Evolutionary conservation across 2,797 vertebrate species (phyloP).

Genomic region (Silurus aristotelis): DNA sequence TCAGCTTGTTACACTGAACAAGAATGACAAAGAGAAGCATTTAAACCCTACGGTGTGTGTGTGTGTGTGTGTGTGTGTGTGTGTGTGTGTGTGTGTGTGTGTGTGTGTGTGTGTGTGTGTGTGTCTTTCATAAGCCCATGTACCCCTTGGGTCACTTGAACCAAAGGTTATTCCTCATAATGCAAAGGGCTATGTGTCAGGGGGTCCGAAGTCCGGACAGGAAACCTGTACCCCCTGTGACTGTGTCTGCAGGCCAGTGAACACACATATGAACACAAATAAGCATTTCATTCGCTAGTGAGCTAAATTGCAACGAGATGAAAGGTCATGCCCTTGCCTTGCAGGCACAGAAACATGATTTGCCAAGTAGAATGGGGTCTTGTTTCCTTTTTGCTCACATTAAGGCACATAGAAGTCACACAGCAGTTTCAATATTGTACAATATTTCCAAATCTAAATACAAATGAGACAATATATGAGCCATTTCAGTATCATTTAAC

Average conservation of each 20-base stretch:
- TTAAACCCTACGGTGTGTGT: background rate
- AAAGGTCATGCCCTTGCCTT: constrained; percentile 48
- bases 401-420: constrained; percentile 8
- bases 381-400: constrained; percentile 34
- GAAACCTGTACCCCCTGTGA: constrained; percentile 19
- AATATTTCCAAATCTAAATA: background rate
- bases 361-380: constrained; percentile 40
- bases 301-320: constrained; percentile 30
- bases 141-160: constrained; percentile 15
- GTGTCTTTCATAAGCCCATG: too few species aligned
- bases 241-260: constrained; percentile 35
- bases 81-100: too few species aligned
- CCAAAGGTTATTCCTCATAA: constrained; percentile 14
- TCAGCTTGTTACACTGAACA: background rate
- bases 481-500: background rate
- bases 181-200: constrained; percentile 7
- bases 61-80: too few species aligned
- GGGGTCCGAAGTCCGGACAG: constrained; percentile 25
- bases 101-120: too few species aligned
- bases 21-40: background rate
- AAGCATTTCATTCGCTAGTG: constrained; percentile 44
- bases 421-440: background rate
- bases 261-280: constrained; percentile 52
- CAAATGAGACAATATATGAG: background rate
- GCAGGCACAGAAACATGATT: constrained; percentile 50